Conservation (phyloP, 2,888 invertebrate genomes). For the Phoronis australis region DNA sequence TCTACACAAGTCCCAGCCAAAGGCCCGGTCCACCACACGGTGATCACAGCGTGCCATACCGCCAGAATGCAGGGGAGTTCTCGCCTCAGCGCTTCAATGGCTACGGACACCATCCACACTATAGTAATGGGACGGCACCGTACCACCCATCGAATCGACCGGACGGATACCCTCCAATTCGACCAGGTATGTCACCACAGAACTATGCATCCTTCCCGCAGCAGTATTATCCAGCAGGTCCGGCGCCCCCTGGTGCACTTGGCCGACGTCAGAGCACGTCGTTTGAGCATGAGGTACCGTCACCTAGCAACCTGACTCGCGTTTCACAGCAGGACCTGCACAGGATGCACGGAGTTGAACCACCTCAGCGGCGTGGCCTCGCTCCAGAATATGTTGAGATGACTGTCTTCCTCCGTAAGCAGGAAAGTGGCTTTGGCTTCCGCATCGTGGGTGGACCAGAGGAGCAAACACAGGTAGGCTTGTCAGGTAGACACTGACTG, state of each 20-base stretch:
- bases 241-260: conserved; percentile 1
- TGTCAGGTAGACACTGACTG: no score
- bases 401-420: conserved; percentile 76
- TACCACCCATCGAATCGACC: background rate
- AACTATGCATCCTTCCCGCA: background rate
- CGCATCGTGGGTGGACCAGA: conserved; percentile 96
- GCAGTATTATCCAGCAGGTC: background rate
- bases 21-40: conserved; percentile 3
- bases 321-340: conserved; percentile 13
- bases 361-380: background rate
- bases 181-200: no score
- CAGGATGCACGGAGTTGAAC: conserved; percentile 21
- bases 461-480: conserved; percentile 80
- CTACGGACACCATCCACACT: conserved; percentile 17
- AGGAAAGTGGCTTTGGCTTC: conserved; percentile 94
- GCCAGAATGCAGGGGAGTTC: conserved; percentile 8
- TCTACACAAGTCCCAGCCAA: conserved; percentile 18
- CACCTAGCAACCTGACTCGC: conserved; percentile 25
- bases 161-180: background rate
- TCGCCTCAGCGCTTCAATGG: conserved; percentile 17
- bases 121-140: conserved; percentile 14
- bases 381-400: conserved; percentile 58
- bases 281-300: conserved; percentile 60
- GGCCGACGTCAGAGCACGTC: conserved; percentile 57
- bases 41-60: conserved; percentile 2